A percentile compares a stretch with the other conserved stretches of the same genome.
Conservation (phyloP, 2,113 vertebrate genomes). For the Misgurnus anguillicaudatus region DNA sequence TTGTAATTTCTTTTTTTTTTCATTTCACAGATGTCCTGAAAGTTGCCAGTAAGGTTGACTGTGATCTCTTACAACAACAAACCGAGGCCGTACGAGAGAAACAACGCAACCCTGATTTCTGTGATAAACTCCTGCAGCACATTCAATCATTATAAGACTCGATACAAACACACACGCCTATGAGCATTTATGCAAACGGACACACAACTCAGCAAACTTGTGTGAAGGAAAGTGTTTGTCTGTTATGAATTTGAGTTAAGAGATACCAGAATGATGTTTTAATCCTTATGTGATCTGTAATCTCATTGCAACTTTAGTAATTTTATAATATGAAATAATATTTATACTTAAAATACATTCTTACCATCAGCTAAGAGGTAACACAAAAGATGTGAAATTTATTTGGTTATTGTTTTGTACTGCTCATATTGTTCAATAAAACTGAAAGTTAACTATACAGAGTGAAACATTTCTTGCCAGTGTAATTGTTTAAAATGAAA, state of each 20-base stretch:
- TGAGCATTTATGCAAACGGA: not conserved
- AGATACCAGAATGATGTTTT: too few species aligned
- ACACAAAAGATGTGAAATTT: too few species aligned
- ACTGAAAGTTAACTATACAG: not conserved
- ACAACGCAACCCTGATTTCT: slow-evolving; percentile 77
- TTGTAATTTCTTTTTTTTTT: not conserved
- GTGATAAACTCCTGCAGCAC: slow-evolving; percentile 82
- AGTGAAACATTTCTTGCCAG: not conserved
- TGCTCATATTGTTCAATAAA: not conserved
- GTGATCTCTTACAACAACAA: slow-evolving; percentile 75
- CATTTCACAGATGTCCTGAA: slow-evolving; percentile 83
- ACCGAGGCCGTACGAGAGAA: slow-evolving; percentile 79
- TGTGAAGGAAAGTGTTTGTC: not conserved
- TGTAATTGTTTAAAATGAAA: not conserved
- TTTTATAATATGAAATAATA: too few species aligned
- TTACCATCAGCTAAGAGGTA: too few species aligned
- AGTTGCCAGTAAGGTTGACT: slow-evolving; percentile 76
- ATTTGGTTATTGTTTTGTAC: not conserved
- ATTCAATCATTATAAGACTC: slow-evolving; percentile 58
- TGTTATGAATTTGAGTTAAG: too few species aligned
- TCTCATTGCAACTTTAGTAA: too few species aligned
- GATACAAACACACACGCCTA: not conserved
- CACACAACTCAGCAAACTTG: not conserved
- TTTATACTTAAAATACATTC: too few species aligned
- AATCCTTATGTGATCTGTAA: too few species aligned